phyloP scores from a whole-genome alignment of 2,888 invertebrate species.

The Mylabris sibirica region DNA sequence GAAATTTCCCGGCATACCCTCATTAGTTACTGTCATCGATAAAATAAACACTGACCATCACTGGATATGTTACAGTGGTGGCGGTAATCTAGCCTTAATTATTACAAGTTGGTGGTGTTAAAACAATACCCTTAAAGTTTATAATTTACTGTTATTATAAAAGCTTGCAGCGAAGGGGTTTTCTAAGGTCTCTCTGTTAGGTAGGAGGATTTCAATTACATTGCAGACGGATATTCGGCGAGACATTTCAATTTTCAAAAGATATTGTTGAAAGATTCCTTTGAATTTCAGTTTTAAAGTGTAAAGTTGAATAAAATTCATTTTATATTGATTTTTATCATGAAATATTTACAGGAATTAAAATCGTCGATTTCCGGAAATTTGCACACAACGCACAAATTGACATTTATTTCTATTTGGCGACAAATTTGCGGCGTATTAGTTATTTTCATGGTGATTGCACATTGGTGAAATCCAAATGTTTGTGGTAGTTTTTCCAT shows the following conservation, averaged over 20 bases:
- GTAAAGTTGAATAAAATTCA: too few species aligned
- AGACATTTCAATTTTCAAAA: too few species aligned
- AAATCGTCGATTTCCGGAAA: slow-evolving; percentile 1
- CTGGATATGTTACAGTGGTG: neutral
- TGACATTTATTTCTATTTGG: slow-evolving; percentile 3
- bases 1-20: neutral
- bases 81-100: neutral
- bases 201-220: too few species aligned
- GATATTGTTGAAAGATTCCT: too few species aligned
- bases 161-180: neutral
- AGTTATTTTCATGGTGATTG: slow-evolving; percentile 9
- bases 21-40: slow-evolving; percentile 9
- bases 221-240: too few species aligned
- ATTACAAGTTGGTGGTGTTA: neutral
- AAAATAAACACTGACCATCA: neutral
- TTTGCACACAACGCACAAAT: slow-evolving; percentile 12
- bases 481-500: slow-evolving; percentile 11
- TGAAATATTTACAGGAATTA: neutral
- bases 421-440: slow-evolving; percentile 9
- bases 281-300: too few species aligned
- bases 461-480: slow-evolving; percentile 4
- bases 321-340: slow-evolving; percentile 2
- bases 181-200: neutral
- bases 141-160: neutral
- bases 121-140: slow-evolving; percentile 6